Conservation (phyloP, 2,888 invertebrate genomes). For the Ligdia adustata region DNA sequence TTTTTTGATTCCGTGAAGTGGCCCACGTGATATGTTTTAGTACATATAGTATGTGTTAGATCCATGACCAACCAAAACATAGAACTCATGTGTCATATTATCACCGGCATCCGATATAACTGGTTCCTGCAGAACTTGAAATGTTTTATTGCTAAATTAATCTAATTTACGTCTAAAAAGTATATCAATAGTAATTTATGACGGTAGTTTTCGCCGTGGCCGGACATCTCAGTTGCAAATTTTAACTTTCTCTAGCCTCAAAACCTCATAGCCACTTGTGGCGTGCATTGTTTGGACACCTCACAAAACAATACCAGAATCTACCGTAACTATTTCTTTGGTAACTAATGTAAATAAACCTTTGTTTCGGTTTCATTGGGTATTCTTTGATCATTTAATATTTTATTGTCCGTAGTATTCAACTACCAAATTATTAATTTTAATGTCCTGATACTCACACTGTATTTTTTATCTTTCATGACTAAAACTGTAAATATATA, state of each 20-base stretch:
- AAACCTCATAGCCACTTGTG: constrained; percentile 73
- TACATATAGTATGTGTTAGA: constrained; percentile 47
- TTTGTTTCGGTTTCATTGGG: constrained; percentile 16
- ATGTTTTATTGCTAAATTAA: constrained; percentile 25
- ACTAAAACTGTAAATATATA: too few relatives aligned
- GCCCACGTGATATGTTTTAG: constrained; percentile 55
- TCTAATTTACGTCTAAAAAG: constrained; percentile 28
- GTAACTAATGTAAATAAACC: constrained; percentile 29
- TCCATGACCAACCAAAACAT: constrained; percentile 11
- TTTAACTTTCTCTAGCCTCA: constrained; percentile 82
- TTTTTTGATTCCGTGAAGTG: constrained; percentile 60
- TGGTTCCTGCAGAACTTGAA: constrained; percentile 16
- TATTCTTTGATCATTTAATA: neutral
- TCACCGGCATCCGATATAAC: constrained; percentile 17
- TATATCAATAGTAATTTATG: constrained; percentile 44
- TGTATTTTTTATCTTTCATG: too few relatives aligned
- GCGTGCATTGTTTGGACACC: constrained; percentile 70
- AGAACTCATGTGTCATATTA: constrained; percentile 18
- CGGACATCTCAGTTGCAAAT: constrained; percentile 68
- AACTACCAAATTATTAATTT: too few relatives aligned
- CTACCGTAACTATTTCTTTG: constrained; percentile 21
- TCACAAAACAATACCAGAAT: constrained; percentile 46
- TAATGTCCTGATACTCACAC: too few relatives aligned
- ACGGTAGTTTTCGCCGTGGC: constrained; percentile 49
- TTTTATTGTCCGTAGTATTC: too few relatives aligned